Evolutionary conservation across 1,140 invertebrate species (phyloP).

Genomic region (Heterodera schachtii): DNA sequence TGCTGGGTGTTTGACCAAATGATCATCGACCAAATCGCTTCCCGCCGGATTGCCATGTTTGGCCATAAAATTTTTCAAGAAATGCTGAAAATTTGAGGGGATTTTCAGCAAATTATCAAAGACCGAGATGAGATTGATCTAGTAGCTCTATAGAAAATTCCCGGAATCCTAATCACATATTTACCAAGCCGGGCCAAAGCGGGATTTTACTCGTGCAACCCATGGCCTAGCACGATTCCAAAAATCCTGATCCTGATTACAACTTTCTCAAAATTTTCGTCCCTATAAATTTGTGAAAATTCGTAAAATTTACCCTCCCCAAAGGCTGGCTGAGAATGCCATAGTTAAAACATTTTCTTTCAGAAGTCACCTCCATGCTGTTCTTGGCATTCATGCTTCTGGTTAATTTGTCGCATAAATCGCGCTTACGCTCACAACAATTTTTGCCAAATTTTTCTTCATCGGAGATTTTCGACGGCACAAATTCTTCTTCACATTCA

Average conservation of each 20-base stretch:
- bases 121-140: too few relatives aligned
- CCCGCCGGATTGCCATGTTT: neutral
- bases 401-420: neutral
- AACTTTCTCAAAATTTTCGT: too few relatives aligned
- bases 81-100: neutral
- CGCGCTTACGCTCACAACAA: neutral
- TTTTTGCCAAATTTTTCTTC: neutral
- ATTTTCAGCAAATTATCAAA: neutral
- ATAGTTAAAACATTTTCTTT: too few relatives aligned
- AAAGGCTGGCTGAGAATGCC: too few relatives aligned
- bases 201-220: too few relatives aligned
- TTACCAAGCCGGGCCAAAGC: too few relatives aligned
- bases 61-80: neutral
- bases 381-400: neutral
- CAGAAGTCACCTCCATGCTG: neutral
- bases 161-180: too few relatives aligned
- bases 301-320: too few relatives aligned
- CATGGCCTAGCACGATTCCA: too few relatives aligned
- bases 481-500: neutral
- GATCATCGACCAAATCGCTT: neutral
- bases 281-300: too few relatives aligned
- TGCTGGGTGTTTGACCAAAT: neutral
- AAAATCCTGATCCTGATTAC: too few relatives aligned
- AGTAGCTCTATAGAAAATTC: too few relatives aligned
- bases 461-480: neutral